phyloP scores from a whole-genome alignment of 2,888 invertebrate species.

The Andrena fulva region DNA sequence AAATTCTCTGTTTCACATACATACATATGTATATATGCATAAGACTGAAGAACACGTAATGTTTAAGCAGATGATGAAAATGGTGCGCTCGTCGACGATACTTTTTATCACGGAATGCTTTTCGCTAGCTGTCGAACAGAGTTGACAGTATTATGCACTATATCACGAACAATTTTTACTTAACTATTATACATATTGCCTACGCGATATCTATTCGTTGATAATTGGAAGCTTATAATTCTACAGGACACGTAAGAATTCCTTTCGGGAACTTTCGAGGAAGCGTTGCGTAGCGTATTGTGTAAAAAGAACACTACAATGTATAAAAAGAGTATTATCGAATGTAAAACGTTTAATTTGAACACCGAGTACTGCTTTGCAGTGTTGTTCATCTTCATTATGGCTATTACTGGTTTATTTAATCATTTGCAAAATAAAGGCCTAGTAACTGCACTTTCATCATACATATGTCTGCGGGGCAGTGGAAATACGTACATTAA shows the following conservation, averaged over 20 bases:
- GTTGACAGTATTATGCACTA: conserved; percentile 54
- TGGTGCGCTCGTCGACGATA: conserved; percentile 45
- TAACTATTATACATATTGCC: conserved; percentile 55
- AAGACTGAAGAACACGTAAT: conserved; percentile 16
- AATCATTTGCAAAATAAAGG: conserved; percentile 38
- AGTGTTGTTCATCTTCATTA: conserved; percentile 51
- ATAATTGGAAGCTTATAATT: conserved; percentile 29
- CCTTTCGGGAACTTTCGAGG: conserved; percentile 30
- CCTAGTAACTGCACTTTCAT: conserved; percentile 32
- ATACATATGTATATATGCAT: conserved; percentile 21
- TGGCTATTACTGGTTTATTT: conserved; percentile 26
- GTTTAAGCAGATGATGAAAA: conserved; percentile 30
- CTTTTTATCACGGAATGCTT: conserved; percentile 41
- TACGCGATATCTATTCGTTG: conserved; percentile 57
- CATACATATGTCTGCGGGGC: conserved; percentile 7
- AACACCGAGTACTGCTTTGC: conserved; percentile 31
- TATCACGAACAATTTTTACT: conserved; percentile 55
- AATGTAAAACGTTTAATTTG: conserved; percentile 34
- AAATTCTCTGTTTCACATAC: not conserved
- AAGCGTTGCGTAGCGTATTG: conserved; percentile 24
- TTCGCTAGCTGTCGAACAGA: conserved; percentile 51
- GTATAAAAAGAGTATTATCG: conserved; percentile 14
- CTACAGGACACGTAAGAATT: conserved; percentile 16
- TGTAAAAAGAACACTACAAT: conserved; percentile 25
- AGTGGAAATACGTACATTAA: conserved; percentile 12